Evolutionary conservation across 1,140 invertebrate genomes (phyloP).

Genomic region (Wasmannia auropunctata): DNA sequence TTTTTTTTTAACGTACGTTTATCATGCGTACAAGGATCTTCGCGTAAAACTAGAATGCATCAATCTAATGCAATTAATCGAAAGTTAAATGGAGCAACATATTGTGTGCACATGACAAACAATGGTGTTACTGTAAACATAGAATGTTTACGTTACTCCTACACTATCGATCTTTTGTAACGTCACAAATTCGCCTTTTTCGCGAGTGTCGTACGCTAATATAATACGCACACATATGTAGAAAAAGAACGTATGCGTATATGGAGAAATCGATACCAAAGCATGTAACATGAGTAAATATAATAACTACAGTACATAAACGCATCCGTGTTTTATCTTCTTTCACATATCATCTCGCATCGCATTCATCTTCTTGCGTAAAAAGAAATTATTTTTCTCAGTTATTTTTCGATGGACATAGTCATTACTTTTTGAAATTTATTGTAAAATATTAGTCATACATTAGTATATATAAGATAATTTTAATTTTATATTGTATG

Average conservation of each 20-base stretch:
- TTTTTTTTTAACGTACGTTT: not conserved
- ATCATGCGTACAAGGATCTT: not conserved
- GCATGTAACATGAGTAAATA: not conserved
- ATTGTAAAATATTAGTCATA: not conserved
- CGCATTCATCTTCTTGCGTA: not conserved
- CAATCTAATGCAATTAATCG: not conserved
- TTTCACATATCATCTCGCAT: not conserved
- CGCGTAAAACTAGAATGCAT: not conserved
- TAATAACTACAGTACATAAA: not conserved
- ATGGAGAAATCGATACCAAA: not conserved
- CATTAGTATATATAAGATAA: not conserved
- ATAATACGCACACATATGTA: not conserved
- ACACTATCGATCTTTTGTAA: constrained; percentile 3
- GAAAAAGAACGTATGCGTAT: not conserved
- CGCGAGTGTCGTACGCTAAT: not conserved
- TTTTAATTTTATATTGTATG: not conserved
- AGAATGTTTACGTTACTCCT: constrained; percentile 11
- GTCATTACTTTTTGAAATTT: not conserved
- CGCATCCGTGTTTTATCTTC: not conserved
- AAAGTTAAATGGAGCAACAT: not conserved
- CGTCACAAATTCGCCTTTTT: not conserved
- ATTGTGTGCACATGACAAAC: not conserved
- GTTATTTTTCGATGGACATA: not conserved
- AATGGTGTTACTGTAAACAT: constrained; percentile 6
- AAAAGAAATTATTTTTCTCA: not conserved